Evolutionary conservation across 2,888 invertebrate genomes (phyloP).

Genomic region (Campoletis raptor): DNA sequence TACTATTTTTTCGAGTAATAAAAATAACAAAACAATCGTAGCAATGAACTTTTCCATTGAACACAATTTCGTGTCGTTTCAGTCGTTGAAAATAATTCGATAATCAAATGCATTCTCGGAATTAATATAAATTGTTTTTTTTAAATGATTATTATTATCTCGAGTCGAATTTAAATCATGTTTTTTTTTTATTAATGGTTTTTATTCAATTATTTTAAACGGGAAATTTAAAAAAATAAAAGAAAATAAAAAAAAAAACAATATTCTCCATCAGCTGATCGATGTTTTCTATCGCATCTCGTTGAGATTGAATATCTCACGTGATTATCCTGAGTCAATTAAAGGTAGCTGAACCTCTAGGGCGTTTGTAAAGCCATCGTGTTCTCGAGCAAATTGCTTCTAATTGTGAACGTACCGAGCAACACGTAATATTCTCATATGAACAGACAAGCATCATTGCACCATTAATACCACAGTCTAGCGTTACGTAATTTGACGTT

Average conservation of each 20-base stretch:
- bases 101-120: background rate
- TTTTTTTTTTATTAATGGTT: background rate
- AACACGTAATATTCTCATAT: conserved; percentile 52
- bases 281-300: conserved; percentile 8
- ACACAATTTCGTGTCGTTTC: too few relatives aligned
- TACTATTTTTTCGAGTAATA: background rate
- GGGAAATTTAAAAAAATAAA: background rate
- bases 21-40: background rate
- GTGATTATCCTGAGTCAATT: conserved; percentile 41
- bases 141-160: background rate
- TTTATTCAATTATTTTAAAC: background rate
- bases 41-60: background rate
- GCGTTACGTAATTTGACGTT: conserved; percentile 66
- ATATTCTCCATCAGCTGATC: conserved; percentile 11
- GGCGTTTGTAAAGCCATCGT: conserved; percentile 52
- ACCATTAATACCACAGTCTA: conserved; percentile 51
- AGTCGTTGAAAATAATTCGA: too few relatives aligned
- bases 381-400: conserved; percentile 67
- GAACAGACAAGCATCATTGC: conserved; percentile 49
- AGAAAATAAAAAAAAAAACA: background rate
- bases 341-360: conserved; percentile 70
- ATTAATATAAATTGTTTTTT: background rate
- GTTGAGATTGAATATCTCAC: conserved; percentile 19
- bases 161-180: too few relatives aligned
- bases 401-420: conserved; percentile 66